Evolutionary conservation across 2,888 invertebrate species (phyloP).

Genomic region (Monopis laevigella): DNA sequence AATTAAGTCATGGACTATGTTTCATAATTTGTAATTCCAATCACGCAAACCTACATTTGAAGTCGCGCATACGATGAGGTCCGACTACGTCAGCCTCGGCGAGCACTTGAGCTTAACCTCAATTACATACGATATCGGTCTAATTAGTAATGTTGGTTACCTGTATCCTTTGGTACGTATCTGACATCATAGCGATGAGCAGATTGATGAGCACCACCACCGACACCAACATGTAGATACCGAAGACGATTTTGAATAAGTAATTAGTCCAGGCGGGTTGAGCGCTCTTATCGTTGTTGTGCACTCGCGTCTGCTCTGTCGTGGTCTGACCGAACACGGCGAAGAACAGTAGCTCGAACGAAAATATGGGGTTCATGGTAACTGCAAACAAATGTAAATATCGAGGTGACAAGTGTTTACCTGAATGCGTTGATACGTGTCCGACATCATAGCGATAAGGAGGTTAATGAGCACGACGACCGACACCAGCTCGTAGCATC

Average conservation of each 20-base stretch:
- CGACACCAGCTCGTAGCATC: slow-evolving; percentile 97
- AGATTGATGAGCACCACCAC: slow-evolving; percentile 99
- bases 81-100: no score
- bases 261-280: slow-evolving; percentile 87
- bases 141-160: slow-evolving; percentile 55
- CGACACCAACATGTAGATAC: slow-evolving; percentile 98
- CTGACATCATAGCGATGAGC: slow-evolving; percentile 99
- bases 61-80: slow-evolving; percentile 5
- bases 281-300: slow-evolving; percentile 69
- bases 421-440: slow-evolving; percentile 99
- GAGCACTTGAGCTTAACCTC: no score
- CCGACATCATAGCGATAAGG: slow-evolving; percentile 99
- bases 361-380: slow-evolving; percentile 89
- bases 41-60: slow-evolving; percentile 11
- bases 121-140: no score
- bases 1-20: slow-evolving; percentile 6
- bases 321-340: slow-evolving; percentile 96
- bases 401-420: no score
- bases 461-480: slow-evolving; percentile 98
- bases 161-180: slow-evolving; percentile 99
- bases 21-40: slow-evolving; percentile 13
- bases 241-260: slow-evolving; percentile 88
- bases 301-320: slow-evolving; percentile 75
- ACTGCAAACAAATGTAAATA: slow-evolving; percentile 76
- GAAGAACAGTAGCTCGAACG: slow-evolving; percentile 98